These are phyloP conservation scores for Flexamia atlantica DNA, from an alignment of 2,888 invertebrate genomes.

Conservation along the genomic window DNA sequence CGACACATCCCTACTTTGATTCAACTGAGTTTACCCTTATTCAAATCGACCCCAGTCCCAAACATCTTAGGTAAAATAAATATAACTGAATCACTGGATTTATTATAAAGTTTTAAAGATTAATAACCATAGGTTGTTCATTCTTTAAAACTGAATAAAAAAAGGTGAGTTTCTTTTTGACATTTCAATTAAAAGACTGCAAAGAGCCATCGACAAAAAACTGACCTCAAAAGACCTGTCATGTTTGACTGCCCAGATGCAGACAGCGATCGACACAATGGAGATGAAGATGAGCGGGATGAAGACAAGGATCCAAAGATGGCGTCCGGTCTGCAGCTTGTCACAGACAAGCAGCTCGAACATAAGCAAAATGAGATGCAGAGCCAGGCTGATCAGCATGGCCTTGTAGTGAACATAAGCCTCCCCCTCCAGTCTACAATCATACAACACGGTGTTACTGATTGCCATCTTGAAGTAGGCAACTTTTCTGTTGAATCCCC, in stretches of 20 bases:
- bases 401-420: slow-evolving; percentile 98
- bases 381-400: slow-evolving; percentile 96
- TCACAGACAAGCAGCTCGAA: slow-evolving; percentile 98
- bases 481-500: too few relatives aligned
- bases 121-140: too few relatives aligned
- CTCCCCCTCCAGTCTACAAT: slow-evolving; percentile 91
- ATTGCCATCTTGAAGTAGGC: too few relatives aligned
- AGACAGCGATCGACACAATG: slow-evolving; percentile 97
- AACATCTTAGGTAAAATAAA: too few relatives aligned
- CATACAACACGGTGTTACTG: slow-evolving; percentile 53
- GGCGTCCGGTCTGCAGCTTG: slow-evolving; percentile 91
- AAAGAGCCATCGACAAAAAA: slow-evolving; percentile 62
- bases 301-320: slow-evolving; percentile 94
- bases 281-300: slow-evolving; percentile 98
- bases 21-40: too few relatives aligned
- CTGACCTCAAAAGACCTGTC: slow-evolving; percentile 96
- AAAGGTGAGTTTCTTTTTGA: too few relatives aligned
- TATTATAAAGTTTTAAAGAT: too few relatives aligned
- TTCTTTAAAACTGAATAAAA: too few relatives aligned
- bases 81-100: too few relatives aligned
- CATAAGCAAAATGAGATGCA: slow-evolving; percentile 96
- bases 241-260: slow-evolving; percentile 99
- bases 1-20: too few relatives aligned
- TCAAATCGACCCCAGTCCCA: too few relatives aligned
- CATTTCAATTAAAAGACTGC: too few relatives aligned